These are phyloP conservation scores for Menidia beryllina DNA, from an alignment of 2,113 vertebrate genomes.

Conservation along the genomic window DNA sequence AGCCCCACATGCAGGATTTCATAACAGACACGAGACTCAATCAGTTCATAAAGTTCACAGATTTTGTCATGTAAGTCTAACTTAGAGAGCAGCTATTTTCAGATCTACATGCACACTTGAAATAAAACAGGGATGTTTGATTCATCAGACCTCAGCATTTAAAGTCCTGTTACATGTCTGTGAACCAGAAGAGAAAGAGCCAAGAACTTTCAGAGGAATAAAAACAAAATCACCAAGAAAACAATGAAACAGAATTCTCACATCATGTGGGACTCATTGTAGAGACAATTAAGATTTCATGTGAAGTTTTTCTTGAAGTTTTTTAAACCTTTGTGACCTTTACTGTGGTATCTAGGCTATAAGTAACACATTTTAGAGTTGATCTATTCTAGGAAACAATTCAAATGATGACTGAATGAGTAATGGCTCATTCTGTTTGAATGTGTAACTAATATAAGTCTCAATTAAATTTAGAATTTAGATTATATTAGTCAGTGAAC, in stretches of 20 bases:
- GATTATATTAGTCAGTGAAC: too few species aligned
- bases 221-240: not conserved
- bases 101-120: too few species aligned
- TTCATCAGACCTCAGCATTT: not conserved
- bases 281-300: too few species aligned
- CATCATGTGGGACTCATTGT: too few species aligned
- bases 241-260: too few species aligned
- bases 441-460: not conserved
- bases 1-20: not conserved
- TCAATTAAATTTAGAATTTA: not conserved
- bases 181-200: slow-evolving; percentile 7
- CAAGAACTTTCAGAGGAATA: slow-evolving; percentile 3
- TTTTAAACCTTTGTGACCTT: too few species aligned
- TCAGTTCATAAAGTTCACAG: not conserved
- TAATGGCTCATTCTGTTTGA: not conserved
- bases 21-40: not conserved
- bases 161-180: not conserved
- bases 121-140: not conserved
- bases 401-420: too few species aligned
- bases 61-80: not conserved
- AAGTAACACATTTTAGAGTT: not conserved
- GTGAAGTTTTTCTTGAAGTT: too few species aligned
- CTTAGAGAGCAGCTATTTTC: not conserved
- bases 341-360: too few species aligned
- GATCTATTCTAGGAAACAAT: not conserved